phyloP scores from a whole-genome alignment of 1,140 invertebrate species.

The Plutomurus gul region DNA sequence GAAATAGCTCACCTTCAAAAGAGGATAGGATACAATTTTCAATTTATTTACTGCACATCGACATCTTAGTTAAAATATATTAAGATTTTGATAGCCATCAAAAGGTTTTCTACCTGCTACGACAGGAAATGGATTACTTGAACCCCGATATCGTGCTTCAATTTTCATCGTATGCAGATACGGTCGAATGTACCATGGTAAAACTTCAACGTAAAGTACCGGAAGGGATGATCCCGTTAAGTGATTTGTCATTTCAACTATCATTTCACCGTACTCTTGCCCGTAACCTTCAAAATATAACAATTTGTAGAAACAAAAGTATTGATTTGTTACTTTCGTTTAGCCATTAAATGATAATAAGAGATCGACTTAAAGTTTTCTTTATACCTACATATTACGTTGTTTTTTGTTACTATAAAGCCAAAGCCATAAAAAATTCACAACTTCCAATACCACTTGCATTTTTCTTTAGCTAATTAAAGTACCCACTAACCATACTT shows the following conservation, averaged over 20 bases:
- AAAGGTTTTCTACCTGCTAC: not conserved
- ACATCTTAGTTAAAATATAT: not conserved
- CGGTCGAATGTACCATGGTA: constrained; percentile 91
- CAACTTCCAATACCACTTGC: too few species aligned
- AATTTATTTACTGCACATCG: constrained; percentile 36
- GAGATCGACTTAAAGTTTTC: too few species aligned
- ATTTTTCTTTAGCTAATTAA: too few species aligned
- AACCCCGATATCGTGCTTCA: constrained; percentile 15
- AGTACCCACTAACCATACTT: too few species aligned
- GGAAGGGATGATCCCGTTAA: constrained; percentile 58
- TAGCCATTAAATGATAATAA: too few species aligned
- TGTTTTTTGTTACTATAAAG: too few species aligned
- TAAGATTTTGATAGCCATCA: not conserved
- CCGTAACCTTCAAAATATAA: constrained; percentile 69
- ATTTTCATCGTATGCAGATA: constrained; percentile 83
- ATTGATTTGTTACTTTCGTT: too few species aligned
- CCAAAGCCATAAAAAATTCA: too few species aligned
- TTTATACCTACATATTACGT: too few species aligned
- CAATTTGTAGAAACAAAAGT: too few species aligned
- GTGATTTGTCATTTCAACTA: constrained; percentile 60
- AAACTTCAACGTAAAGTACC: constrained; percentile 62
- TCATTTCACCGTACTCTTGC: constrained; percentile 82
- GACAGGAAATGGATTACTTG: not conserved
- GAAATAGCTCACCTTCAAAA: constrained; percentile 54
- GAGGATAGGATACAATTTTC: not conserved